These are phyloP conservation scores for Clarias fuscus DNA, from an alignment of 2,797 vertebrate species.

Conservation along the genomic window DNA sequence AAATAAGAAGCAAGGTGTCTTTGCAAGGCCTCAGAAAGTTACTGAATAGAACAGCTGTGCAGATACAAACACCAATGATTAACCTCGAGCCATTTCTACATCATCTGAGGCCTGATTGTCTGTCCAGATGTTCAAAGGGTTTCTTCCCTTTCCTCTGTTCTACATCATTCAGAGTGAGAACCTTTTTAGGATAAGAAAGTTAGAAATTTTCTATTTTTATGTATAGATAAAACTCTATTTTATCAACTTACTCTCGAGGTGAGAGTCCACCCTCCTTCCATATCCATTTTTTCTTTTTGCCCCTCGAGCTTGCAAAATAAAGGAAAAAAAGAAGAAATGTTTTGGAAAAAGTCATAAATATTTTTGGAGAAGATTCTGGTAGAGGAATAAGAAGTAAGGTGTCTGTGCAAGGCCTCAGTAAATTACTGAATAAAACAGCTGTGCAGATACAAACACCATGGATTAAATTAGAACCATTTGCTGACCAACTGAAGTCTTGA, in stretches of 20 bases:
- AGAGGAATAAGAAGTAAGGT: conserved; percentile 60
- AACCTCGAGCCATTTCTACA: conserved; percentile 64
- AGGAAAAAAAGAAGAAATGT: conserved; percentile 52
- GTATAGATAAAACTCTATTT: conserved; percentile 65
- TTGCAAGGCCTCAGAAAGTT: conserved; percentile 41
- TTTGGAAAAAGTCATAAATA: conserved; percentile 46
- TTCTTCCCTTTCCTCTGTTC: conserved; percentile 72
- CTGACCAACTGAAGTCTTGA: conserved; percentile 66
- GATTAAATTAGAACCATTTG: conserved; percentile 65
- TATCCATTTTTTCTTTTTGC: conserved; percentile 68
- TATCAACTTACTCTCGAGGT: conserved; percentile 81
- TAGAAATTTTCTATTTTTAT: conserved; percentile 64
- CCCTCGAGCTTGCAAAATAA: conserved; percentile 66
- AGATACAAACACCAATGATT: conserved; percentile 64
- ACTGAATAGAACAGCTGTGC: conserved; percentile 68
- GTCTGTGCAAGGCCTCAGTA: conserved; percentile 34
- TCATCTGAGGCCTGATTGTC: conserved; percentile 63
- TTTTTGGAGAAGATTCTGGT: conserved; percentile 40
- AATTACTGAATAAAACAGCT: conserved; percentile 66
- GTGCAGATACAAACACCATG: conserved; percentile 65
- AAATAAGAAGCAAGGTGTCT: conserved; percentile 57
- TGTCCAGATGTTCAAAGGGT: conserved; percentile 73
- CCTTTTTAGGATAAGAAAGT: conserved; percentile 35
- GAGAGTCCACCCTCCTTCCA: conserved; percentile 79
- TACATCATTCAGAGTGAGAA: conserved; percentile 64